phyloP scores from a whole-genome alignment of 2,113 vertebrate genomes.

The Pluvialis apricaria region DNA sequence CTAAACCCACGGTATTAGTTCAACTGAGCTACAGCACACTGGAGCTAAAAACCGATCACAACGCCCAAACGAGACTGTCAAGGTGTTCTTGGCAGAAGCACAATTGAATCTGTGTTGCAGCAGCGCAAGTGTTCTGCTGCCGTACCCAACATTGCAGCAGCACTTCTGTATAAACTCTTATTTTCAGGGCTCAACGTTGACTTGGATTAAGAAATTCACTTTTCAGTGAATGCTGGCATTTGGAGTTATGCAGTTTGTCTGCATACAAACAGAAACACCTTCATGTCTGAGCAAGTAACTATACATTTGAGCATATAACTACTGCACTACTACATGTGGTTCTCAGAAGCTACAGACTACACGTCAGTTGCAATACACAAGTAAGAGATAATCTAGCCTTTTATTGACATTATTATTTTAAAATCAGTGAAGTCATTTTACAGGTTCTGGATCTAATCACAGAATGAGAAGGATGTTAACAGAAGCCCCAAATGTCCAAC shows the following conservation, averaged over 20 bases:
- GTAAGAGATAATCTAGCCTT: background rate
- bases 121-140: background rate
- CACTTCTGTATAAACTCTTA: background rate
- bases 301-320: background rate
- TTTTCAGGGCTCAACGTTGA: background rate
- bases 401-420: background rate
- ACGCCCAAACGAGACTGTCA: background rate
- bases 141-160: background rate
- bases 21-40: background rate
- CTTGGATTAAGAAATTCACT: background rate
- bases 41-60: background rate
- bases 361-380: background rate
- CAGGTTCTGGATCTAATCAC: background rate
- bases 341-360: background rate
- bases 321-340: rapidly evolving
- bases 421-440: background rate
- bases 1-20: background rate
- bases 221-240: background rate
- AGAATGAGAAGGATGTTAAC: background rate
- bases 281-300: background rate
- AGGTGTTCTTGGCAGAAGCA: constrained; percentile 1
- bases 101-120: background rate
- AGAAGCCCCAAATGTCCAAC: background rate
- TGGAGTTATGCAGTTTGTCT: background rate
- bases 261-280: background rate